A percentile compares a stretch with the other conserved stretches of the same genome.
These are phyloP conservation scores for Campoletis raptor DNA, from an alignment of 2,888 invertebrate genomes.

Conservation along the genomic window DNA sequence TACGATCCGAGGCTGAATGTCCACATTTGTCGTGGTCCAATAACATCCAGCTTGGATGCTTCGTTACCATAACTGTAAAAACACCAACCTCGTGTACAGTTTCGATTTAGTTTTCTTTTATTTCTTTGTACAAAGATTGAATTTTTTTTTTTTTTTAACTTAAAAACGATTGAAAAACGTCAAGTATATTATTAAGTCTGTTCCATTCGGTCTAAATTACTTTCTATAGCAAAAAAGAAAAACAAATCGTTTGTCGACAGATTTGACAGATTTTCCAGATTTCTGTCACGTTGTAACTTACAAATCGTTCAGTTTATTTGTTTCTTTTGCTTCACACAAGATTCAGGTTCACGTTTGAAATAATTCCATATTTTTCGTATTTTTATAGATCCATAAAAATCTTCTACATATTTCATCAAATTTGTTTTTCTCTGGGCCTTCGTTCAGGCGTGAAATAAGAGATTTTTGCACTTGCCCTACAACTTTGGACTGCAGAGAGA, in stretches of 20 bases:
- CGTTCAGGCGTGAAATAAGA: no score
- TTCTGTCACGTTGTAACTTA: neutral
- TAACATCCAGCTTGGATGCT: slow-evolving; percentile 85
- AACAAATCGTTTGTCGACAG: neutral
- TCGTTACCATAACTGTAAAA: slow-evolving; percentile 65
- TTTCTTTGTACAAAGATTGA: neutral
- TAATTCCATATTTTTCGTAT: no score
- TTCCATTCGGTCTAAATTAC: neutral
- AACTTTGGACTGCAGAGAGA: neutral
- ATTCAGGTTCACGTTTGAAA: neutral
- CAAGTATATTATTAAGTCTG: neutral
- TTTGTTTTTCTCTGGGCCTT: no score
- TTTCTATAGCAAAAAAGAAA: neutral
- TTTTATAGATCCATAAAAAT: neutral
- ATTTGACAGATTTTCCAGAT: neutral
- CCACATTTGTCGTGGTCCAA: slow-evolving; percentile 87
- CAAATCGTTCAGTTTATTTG: no score
- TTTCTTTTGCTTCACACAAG: neutral
- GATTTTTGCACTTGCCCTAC: neutral
- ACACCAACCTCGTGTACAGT: slow-evolving; percentile 2
- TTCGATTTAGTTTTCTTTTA: neutral
- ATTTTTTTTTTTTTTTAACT: neutral
- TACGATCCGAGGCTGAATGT: slow-evolving; percentile 86
- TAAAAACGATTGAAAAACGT: neutral
- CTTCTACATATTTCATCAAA: no score